A percentile compares a stretch with the other conserved stretches of the same genome.
Conservation (phyloP, 2,797 vertebrate species). For the Echiichthys vipera region DNA sequence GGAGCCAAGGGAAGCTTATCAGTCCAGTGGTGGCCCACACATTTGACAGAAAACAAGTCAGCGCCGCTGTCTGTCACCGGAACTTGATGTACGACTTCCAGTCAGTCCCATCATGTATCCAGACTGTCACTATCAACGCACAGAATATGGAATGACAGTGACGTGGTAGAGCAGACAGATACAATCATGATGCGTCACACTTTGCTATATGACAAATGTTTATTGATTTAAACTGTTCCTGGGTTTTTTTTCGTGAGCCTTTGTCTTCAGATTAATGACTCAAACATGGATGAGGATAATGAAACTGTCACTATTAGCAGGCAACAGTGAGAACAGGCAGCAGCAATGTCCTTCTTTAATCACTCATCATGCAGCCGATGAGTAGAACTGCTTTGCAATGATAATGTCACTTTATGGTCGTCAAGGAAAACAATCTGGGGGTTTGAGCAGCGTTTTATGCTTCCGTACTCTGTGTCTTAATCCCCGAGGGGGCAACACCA, state of each 20-base stretch:
- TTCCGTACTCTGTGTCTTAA: neutral
- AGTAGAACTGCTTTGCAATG: neutral
- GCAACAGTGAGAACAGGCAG: neutral
- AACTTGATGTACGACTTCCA: conserved; percentile 18
- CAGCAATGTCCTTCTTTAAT: neutral
- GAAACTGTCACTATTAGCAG: neutral
- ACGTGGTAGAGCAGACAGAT: neutral
- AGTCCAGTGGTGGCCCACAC: neutral
- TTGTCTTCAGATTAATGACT: neutral
- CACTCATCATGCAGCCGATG: neutral
- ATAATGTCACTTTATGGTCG: conserved; percentile 6
- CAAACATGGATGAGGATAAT: neutral
- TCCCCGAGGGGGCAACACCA: neutral
- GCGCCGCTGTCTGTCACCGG: conserved; percentile 7
- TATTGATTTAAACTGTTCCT: neutral
- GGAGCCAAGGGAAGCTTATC: conserved; percentile 9
- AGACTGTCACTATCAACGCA: conserved; percentile 10
- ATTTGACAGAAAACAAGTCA: conserved; percentile 13
- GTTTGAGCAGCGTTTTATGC: neutral
- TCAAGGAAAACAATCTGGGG: conserved; percentile 6
- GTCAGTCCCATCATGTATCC: conserved; percentile 26
- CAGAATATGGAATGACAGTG: conserved; percentile 13
- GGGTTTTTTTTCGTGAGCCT: neutral
- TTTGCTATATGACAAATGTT: conserved; percentile 4
- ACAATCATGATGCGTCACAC: neutral